Percentiles rank a stretch among this genome's conserved stretches.
phyloP scores from a whole-genome alignment of 2,888 invertebrate genomes.

The Branchipolynoe longqiensis region DNA sequence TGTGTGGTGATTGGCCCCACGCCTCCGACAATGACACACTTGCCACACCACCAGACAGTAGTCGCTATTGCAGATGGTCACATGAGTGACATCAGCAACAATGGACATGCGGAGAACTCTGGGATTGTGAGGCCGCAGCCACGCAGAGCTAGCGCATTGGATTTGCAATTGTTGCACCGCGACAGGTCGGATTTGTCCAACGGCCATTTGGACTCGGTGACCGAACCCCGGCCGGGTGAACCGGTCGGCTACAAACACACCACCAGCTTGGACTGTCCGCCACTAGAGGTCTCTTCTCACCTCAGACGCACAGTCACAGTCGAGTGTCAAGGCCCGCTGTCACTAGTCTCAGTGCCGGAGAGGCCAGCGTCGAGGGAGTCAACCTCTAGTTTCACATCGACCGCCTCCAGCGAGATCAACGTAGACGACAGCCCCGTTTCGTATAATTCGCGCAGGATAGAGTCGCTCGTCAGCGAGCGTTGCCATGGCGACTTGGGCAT shows the following conservation, averaged over 20 bases:
- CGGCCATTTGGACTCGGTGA: no score
- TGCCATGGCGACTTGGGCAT: no score
- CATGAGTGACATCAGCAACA: not conserved
- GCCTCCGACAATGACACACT: not conserved
- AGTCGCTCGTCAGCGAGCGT: not conserved
- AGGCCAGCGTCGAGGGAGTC: slow-evolving; percentile 31
- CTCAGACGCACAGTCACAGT: not conserved
- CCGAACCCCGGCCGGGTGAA: no score
- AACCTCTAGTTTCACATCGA: slow-evolving; percentile 21
- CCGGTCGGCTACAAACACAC: no score
- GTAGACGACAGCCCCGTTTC: slow-evolving; percentile 6
- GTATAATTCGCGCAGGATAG: not conserved
- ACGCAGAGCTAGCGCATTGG: not conserved
- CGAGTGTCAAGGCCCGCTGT: not conserved
- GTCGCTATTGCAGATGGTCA: not conserved
- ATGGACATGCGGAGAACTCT: not conserved
- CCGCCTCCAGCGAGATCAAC: slow-evolving; percentile 30
- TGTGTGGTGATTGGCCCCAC: no score
- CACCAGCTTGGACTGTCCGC: no score
- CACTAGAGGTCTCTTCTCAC: no score
- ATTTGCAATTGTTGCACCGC: not conserved
- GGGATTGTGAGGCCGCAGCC: not conserved
- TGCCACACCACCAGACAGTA: not conserved
- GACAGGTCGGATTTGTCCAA: not conserved
- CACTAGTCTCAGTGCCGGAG: not conserved